These are phyloP conservation scores for Conus betulinus DNA, from an alignment of 1,140 invertebrate genomes.

Conservation along the genomic window DNA sequence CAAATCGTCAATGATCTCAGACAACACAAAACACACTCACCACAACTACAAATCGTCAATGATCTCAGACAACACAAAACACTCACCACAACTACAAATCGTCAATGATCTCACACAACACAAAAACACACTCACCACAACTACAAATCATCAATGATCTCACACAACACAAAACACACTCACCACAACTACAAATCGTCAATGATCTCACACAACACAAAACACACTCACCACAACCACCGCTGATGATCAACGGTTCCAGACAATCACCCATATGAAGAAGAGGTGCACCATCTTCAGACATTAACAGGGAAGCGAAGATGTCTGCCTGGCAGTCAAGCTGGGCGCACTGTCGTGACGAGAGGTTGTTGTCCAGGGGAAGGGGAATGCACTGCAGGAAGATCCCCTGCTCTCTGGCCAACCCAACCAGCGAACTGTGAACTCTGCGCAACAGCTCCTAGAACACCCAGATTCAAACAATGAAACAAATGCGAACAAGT, in stretches of 20 bases:
- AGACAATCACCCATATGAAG: background rate
- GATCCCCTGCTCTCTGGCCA: slow-evolving; percentile 3
- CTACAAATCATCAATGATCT: background rate
- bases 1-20: no score
- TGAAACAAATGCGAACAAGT: background rate
- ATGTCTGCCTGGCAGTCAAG: background rate
- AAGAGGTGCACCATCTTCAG: background rate
- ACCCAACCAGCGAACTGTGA: background rate
- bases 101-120: no score
- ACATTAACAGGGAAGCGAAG: background rate
- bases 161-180: no score
- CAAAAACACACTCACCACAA: no score
- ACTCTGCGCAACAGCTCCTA: slow-evolving; percentile 1
- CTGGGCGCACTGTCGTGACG: background rate
- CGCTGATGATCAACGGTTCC: background rate
- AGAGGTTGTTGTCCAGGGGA: slow-evolving; percentile 27
- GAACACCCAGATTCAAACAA: background rate
- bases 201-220: no score
- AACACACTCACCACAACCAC: background rate
- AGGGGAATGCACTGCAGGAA: background rate
- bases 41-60: background rate
- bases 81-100: background rate
- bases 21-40: no score
- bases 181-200: no score
- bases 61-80: no score